Evolutionary conservation across 2,888 invertebrate species (phyloP), one percentile per base, ranked within the genome.

Genomic region (Tetragonula carbonaria): DNA sequence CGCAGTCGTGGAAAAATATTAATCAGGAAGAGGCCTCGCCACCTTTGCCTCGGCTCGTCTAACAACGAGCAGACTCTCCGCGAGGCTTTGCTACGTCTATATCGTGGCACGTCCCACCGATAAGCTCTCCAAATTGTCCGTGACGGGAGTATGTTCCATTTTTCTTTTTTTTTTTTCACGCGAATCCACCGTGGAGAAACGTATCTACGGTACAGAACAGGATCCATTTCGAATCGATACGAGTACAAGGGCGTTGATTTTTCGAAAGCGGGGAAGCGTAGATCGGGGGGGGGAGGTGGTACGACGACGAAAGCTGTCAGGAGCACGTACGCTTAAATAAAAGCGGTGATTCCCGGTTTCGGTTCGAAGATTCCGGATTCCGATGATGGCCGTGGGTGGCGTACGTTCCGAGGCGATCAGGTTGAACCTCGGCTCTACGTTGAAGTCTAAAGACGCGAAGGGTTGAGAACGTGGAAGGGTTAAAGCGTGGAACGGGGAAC

Each of bases 301-400:
- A 18, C 45, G 28, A 73, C 81, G 87, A 86, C 76, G 87, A 82
- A 87, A 85, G 80, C 89, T 90, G 91, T 90, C 90, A 88, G 80
- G 83, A 82, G 86, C 90, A 91, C 90, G 88, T 89, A 89, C 86
- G 88, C 86, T 89, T 91, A 89, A 89, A 89, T 89, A 90, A 90
- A 90, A 21, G 78, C 84, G 89, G 87, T 88, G 92, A 91, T 92
- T 90, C 90, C 78, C 87, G 57, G 90, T 90, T 91, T 86, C 88
- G 90, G 90, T 92, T 92, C 91, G 91, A 91, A 91, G 88, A 33
- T 33, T 2, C 8, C 90, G 89, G 18, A 57, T 90, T 86, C 90
- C 62, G 78, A 62, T 87, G 84, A 85, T 82, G 86, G 77, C 73
- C 78, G 85, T 77, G 33, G 33, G 33, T 33, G 33, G 82, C 57